Percentiles rank a stretch among this genome's conserved stretches.
These are phyloP conservation scores for Ctenodactylus gundi DNA, from an alignment of 2,113 vertebrate species.

Conservation along the genomic window DNA sequence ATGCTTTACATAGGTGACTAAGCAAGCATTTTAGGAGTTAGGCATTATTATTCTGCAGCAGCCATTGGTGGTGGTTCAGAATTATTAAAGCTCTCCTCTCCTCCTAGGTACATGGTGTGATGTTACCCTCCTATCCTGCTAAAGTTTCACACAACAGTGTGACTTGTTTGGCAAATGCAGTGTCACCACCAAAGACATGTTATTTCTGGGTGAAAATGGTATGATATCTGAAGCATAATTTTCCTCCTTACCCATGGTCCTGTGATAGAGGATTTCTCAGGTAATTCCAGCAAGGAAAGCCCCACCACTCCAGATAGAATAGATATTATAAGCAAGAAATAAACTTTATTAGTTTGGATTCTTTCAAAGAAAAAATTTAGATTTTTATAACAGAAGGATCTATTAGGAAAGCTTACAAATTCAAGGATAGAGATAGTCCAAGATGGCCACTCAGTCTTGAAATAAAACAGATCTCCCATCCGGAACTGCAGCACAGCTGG, in stretches of 20 bases:
- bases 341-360: no score
- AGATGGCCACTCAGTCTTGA: no score
- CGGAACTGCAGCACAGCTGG: no score
- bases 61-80: neutral
- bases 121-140: accelerated
- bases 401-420: no score
- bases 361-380: no score
- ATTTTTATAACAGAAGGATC: no score
- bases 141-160: neutral
- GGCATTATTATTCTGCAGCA: neutral
- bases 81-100: neutral
- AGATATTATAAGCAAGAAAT: neutral
- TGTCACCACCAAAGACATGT: neutral
- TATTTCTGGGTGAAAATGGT: neutral
- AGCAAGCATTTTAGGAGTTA: neutral
- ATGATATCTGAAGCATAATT: neutral
- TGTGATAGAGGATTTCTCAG: neutral
- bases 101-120: neutral
- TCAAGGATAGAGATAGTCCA: no score
- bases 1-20: neutral
- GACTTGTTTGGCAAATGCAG: neutral
- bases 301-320: neutral
- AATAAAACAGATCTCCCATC: no score
- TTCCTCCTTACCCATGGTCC: neutral
- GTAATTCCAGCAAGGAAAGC: neutral